Conservation (phyloP, 23 tunicate genomes). For the Oikopleura vanhoeffeni region DNA sequence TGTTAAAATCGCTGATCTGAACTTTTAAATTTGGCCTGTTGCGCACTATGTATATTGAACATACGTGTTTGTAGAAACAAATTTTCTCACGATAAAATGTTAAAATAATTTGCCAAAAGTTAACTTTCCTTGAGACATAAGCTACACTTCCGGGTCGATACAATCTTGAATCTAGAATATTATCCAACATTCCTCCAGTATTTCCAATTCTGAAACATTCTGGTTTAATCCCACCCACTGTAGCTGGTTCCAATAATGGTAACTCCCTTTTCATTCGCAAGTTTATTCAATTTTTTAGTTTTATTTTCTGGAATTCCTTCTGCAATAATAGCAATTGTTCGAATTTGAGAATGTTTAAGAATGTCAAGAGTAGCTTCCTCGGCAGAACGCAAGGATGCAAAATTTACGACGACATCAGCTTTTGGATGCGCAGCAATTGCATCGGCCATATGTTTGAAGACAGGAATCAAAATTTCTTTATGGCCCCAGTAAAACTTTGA, state of each 20-base stretch:
- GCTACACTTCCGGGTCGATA: slow-evolving; percentile 92
- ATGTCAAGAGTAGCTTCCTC: slow-evolving; percentile 82
- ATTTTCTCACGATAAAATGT: too few relatives aligned
- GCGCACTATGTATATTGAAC: too few relatives aligned
- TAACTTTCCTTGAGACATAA: slow-evolving; percentile 77
- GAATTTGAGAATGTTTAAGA: slow-evolving; percentile 49
- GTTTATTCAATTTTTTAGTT: slow-evolving; percentile 45
- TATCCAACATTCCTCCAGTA: slow-evolving; percentile 99
- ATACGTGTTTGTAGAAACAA: too few relatives aligned
- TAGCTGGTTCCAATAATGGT: slow-evolving; percentile 83
- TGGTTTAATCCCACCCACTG: slow-evolving; percentile 97
- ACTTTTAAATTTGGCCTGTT: too few relatives aligned
- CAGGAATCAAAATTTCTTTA: slow-evolving; percentile 88
- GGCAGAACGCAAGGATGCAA: slow-evolving; percentile 77
- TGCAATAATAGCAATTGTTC: slow-evolving; percentile 73
- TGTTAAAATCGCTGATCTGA: too few relatives aligned
- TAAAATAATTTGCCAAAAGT: too few relatives aligned
- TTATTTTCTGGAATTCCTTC: slow-evolving; percentile 88
- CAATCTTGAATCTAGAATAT: slow-evolving; percentile 62
- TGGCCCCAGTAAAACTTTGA: slow-evolving; percentile 99
- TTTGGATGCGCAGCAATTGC: slow-evolving; percentile 56
- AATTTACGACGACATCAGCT: slow-evolving; percentile 69
- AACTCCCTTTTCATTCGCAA: slow-evolving; percentile 54
- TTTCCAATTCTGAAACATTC: slow-evolving; percentile 96
- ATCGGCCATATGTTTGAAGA: slow-evolving; percentile 71